A percentile compares a stretch with the other conserved stretches of the same genome.
Evolutionary conservation across 2,888 invertebrate genomes (phyloP).

Genomic region (Hecatera dysodea): DNA sequence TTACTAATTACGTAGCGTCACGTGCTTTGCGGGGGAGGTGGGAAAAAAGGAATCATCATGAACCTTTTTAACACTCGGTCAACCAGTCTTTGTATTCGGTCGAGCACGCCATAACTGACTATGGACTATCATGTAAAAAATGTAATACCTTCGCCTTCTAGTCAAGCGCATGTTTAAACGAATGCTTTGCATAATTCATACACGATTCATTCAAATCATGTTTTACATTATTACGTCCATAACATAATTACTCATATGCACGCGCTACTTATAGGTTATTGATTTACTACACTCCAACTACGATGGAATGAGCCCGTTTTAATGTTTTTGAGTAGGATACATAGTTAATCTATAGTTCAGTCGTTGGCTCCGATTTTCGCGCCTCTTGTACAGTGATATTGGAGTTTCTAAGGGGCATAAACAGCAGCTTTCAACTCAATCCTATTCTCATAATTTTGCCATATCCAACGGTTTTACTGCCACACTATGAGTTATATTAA

Average conservation of each 20-base stretch:
- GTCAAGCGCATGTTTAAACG: conserved; percentile 62
- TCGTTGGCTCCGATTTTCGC: conserved; percentile 7
- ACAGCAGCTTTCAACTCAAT: conserved; percentile 25
- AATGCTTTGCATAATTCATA: conserved; percentile 73
- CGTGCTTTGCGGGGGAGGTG: background rate
- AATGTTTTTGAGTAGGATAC: conserved; percentile 4
- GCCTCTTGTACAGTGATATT: conserved; percentile 2
- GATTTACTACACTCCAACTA: conserved; percentile 47
- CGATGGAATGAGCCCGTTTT: conserved; percentile 18
- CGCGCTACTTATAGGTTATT: conserved; percentile 63
- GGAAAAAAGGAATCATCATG: conserved; percentile 7
- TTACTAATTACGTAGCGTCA: conserved; percentile 34
- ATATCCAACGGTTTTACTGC: conserved; percentile 23
- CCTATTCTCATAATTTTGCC: conserved; percentile 44
- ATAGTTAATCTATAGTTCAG: conserved; percentile 11
- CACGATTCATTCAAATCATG: conserved; percentile 72
- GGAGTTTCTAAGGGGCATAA: conserved; percentile 11
- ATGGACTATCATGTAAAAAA: conserved; percentile 23
- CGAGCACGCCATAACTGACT: conserved; percentile 1
- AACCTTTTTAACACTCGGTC: background rate
- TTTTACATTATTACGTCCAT: conserved; percentile 70
- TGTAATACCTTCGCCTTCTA: conserved; percentile 35
- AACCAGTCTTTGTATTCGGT: conserved; percentile 18
- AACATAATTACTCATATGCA: conserved; percentile 71
- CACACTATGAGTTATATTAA: too few relatives aligned